phyloP scores from a whole-genome alignment of 2,113 vertebrate genomes.

The Leptobrachium ailaonicum region DNA sequence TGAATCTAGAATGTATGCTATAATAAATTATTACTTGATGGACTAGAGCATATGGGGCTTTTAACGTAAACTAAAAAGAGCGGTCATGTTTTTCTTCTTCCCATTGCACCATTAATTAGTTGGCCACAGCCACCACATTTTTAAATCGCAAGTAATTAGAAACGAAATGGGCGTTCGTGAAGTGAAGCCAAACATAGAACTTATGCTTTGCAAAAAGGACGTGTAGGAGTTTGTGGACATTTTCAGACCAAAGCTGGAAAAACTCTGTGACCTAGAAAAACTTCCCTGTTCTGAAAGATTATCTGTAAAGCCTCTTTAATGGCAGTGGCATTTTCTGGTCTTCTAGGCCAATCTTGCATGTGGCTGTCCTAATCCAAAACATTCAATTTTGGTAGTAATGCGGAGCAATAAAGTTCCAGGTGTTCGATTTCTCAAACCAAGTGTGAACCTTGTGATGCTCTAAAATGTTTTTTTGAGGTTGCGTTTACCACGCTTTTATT shows the following conservation, averaged over 20 bases:
- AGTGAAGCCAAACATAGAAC: slow-evolving; percentile 22
- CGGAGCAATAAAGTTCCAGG: slow-evolving; percentile 55
- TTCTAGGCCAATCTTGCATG: slow-evolving; percentile 55
- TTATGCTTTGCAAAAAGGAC: neutral
- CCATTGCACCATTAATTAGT: neutral
- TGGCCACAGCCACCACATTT: slow-evolving; percentile 5
- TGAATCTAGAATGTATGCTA: too few species aligned
- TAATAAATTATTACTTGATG: slow-evolving; percentile 1
- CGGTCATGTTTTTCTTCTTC: too few species aligned
- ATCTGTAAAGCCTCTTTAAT: slow-evolving; percentile 3
- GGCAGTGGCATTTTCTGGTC: neutral
- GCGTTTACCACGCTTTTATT: slow-evolving; percentile 58
- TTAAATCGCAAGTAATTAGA: neutral
- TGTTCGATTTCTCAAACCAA: slow-evolving; percentile 61
- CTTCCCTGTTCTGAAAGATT: slow-evolving; percentile 8
- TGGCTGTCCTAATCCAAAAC: slow-evolving; percentile 61
- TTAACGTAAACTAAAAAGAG: neutral
- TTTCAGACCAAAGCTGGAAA: slow-evolving; percentile 8
- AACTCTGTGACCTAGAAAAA: slow-evolving; percentile 54
- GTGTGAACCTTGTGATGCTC: slow-evolving; percentile 64
- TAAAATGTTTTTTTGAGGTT: slow-evolving; percentile 59
- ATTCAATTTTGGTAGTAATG: slow-evolving; percentile 48
- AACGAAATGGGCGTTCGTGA: neutral
- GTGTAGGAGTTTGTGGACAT: slow-evolving; percentile 33
- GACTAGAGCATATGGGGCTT: neutral